Conservation (phyloP, 2,113 vertebrate species). For the Clarias magur region DNA sequence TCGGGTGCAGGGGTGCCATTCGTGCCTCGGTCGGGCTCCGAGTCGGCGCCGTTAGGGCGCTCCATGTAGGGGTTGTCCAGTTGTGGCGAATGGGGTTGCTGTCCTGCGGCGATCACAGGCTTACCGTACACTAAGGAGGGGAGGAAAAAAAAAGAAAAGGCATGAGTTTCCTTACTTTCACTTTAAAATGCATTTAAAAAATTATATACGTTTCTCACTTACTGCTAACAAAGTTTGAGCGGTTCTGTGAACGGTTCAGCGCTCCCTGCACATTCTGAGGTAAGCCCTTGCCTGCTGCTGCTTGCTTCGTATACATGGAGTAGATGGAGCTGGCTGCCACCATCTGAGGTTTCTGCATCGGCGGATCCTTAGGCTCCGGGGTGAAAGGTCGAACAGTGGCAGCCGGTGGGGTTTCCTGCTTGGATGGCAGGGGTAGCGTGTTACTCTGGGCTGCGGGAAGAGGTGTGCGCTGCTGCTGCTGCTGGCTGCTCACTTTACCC, state of each 20-base stretch:
- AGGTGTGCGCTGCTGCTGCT: constrained; percentile 70
- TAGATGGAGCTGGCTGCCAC: constrained; percentile 92
- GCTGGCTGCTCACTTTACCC: constrained; percentile 72
- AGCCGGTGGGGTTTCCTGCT: constrained; percentile 89
- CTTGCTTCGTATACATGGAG: constrained; percentile 93
- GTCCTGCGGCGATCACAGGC: constrained; percentile 80
- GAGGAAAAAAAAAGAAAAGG: not conserved
- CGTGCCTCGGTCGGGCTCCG: constrained; percentile 65
- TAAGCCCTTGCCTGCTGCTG: constrained; percentile 80
- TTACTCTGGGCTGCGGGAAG: constrained; percentile 76
- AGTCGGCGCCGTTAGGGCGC: constrained; percentile 74
- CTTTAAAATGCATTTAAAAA: not conserved
- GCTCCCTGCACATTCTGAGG: constrained; percentile 78
- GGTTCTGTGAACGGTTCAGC: constrained; percentile 74
- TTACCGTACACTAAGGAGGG: constrained; percentile 85
- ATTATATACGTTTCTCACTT: constrained; percentile 55
- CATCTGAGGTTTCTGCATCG: constrained; percentile 84
- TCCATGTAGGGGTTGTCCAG: constrained; percentile 79
- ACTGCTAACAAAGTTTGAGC: constrained; percentile 85
- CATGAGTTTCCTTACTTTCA: not conserved
- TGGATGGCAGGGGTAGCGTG: constrained; percentile 78
- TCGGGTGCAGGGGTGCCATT: constrained; percentile 64
- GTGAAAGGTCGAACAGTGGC: constrained; percentile 92
- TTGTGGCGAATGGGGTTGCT: constrained; percentile 55
- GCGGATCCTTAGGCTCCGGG: constrained; percentile 80